These are phyloP conservation scores for Trypoxylon attenuatum DNA, from an alignment of 2,888 invertebrate genomes.

Conservation along the genomic window DNA sequence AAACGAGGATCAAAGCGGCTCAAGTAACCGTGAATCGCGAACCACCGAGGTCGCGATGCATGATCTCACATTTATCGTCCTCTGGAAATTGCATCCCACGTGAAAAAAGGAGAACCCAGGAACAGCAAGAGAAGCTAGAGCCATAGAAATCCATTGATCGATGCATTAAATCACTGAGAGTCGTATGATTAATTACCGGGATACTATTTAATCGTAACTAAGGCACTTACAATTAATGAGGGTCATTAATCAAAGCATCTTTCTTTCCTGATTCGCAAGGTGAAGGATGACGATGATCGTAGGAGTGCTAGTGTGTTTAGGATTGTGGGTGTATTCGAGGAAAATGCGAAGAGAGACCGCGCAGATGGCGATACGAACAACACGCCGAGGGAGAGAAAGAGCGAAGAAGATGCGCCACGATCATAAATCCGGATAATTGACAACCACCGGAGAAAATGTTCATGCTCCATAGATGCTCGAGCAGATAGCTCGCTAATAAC, in stretches of 20 bases:
- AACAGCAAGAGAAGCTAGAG: background rate
- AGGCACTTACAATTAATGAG: constrained; percentile 37
- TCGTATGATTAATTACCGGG: constrained; percentile 19
- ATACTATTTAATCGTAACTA: constrained; percentile 29
- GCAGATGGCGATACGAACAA: constrained; percentile 13
- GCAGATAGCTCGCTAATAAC: constrained; percentile 58
- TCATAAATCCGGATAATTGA: constrained; percentile 71
- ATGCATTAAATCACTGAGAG: background rate
- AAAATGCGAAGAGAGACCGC: background rate
- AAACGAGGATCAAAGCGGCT: too few species aligned
- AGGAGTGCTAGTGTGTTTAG: constrained; percentile 10
- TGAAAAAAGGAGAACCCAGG: too few species aligned
- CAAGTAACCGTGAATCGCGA: background rate
- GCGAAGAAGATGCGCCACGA: constrained; percentile 15
- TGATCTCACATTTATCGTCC: background rate
- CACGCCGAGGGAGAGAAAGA: background rate
- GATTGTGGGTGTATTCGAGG: constrained; percentile 30
- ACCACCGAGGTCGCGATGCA: background rate
- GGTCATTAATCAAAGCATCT: constrained; percentile 34
- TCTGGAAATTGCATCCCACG: background rate
- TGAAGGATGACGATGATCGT: constrained; percentile 16
- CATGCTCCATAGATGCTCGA: constrained; percentile 51
- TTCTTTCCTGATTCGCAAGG: constrained; percentile 7
- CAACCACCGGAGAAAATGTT: constrained; percentile 58
- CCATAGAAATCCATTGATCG: constrained; percentile 13